phyloP scores from a whole-genome alignment of 2,113 vertebrate species.

The Psephotus haematonotus region DNA sequence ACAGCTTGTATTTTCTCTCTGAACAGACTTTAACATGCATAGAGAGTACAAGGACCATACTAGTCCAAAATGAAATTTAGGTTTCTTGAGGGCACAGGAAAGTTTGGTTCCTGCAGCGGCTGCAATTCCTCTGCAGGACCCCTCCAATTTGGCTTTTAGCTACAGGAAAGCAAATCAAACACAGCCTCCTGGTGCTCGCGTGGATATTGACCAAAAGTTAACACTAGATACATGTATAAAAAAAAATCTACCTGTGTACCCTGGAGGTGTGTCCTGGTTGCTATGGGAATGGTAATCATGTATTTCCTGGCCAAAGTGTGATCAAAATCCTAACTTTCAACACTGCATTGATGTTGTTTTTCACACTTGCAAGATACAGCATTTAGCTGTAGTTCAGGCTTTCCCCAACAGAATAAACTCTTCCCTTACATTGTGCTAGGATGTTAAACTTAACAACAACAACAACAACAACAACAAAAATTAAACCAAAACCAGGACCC shows the following conservation, averaged over 20 bases:
- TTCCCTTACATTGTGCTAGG: not conserved
- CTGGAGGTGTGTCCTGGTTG: not conserved
- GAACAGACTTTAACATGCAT: not conserved
- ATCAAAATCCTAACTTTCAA: conserved; percentile 17
- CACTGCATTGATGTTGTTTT: not conserved
- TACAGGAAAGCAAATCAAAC: not conserved
- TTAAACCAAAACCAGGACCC: not conserved
- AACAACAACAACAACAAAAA: not conserved
- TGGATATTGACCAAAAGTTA: not conserved
- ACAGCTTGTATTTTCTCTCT: not conserved
- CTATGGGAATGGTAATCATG: not conserved
- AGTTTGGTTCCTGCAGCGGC: not conserved
- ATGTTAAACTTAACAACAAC: not conserved
- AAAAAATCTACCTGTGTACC: not conserved
- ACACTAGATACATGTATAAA: not conserved
- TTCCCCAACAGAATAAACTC: not conserved
- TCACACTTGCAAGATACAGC: not conserved
- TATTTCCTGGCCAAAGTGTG: conserved; percentile 27
- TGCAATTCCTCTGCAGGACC: not conserved
- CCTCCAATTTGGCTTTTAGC: not conserved
- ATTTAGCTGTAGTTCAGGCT: not conserved
- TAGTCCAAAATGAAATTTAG: not conserved
- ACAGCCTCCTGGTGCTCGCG: not conserved
- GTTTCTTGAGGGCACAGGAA: not conserved
- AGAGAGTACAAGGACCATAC: not conserved